Evolutionary conservation across 37 sponge, comb jelly and placozoan species (phyloP).

Genomic region (Lycopodina hypogea): DNA sequence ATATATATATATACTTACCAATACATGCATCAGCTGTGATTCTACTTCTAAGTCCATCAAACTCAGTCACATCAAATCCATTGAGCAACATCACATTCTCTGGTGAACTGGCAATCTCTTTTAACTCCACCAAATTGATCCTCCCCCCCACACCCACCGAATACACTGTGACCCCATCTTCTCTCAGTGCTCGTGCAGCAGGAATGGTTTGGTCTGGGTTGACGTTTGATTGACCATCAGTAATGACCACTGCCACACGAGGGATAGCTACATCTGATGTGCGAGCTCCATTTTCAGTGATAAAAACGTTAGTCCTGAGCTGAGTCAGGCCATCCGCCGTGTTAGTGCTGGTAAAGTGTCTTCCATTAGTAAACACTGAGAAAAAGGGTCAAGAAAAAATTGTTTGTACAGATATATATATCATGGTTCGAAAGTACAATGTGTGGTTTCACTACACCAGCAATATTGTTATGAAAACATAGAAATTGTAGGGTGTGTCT

Average conservation of each 20-base stretch:
- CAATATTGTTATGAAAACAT: too few relatives aligned
- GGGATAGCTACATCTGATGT: constrained; percentile 20
- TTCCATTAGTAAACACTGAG: too few relatives aligned
- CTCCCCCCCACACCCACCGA: constrained; percentile 34
- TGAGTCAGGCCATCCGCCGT: constrained; percentile 43
- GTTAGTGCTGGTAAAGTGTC: constrained; percentile 39
- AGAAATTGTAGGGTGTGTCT: too few relatives aligned
- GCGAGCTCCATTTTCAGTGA: constrained; percentile 34
- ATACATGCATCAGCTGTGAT: constrained; percentile 46
- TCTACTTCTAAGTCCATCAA: constrained; percentile 18
- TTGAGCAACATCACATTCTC: constrained; percentile 9
- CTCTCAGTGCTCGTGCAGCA: constrained; percentile 16
- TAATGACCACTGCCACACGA: constrained; percentile 46
- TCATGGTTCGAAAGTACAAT: too few relatives aligned
- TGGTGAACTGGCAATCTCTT: constrained; percentile 32
- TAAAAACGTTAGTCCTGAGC: constrained; percentile 16
- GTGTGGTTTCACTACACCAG: too few relatives aligned
- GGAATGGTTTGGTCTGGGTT: constrained; percentile 13
- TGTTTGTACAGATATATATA: too few relatives aligned
- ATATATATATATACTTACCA: constrained; percentile 19
- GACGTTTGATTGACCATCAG: constrained; percentile 58
- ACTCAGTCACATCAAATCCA: constrained; percentile 19
- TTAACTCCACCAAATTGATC: constrained; percentile 24
- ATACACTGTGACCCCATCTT: constrained; percentile 22
- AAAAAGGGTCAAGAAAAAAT: too few relatives aligned